phyloP scores from a whole-genome alignment of 1,140 invertebrate genomes.

The Eupristina koningsbergeri region DNA sequence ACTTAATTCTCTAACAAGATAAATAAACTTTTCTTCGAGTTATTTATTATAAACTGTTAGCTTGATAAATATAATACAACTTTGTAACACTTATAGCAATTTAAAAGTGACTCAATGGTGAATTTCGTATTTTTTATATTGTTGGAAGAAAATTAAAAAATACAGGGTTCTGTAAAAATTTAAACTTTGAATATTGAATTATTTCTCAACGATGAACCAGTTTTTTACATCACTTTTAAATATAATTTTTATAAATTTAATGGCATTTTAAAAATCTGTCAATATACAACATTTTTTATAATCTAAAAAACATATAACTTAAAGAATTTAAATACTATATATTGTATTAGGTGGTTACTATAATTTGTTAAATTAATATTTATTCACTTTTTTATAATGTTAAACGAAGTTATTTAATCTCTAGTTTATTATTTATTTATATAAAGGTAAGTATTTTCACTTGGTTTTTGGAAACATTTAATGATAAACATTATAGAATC shows the following conservation, averaged over 20 bases:
- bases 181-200: slow-evolving; percentile 33
- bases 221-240: slow-evolving; percentile 32
- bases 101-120: slow-evolving; percentile 46
- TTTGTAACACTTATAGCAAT: slow-evolving; percentile 51
- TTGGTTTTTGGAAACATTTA: too few species aligned
- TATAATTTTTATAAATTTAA: slow-evolving; percentile 19
- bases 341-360: too few species aligned
- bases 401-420: too few species aligned
- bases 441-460: too few species aligned
- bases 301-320: background rate
- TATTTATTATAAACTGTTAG: slow-evolving; percentile 52
- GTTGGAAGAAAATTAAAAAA: slow-evolving; percentile 30
- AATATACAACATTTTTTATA: slow-evolving; percentile 2
- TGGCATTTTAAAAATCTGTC: slow-evolving; percentile 41
- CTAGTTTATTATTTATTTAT: too few species aligned
- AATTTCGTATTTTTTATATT: slow-evolving; percentile 18
- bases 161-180: background rate
- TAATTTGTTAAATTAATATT: too few species aligned
- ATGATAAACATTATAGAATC: too few species aligned
- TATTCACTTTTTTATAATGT: too few species aligned
- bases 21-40: slow-evolving; percentile 50
- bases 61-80: slow-evolving; percentile 50
- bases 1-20: slow-evolving; percentile 48
- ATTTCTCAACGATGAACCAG: slow-evolving; percentile 22
- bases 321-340: too few species aligned